Percentiles rank a stretch among this genome's conserved stretches.
phyloP scores from a whole-genome alignment of 2,113 vertebrate species.

The Tor tambroides region DNA sequence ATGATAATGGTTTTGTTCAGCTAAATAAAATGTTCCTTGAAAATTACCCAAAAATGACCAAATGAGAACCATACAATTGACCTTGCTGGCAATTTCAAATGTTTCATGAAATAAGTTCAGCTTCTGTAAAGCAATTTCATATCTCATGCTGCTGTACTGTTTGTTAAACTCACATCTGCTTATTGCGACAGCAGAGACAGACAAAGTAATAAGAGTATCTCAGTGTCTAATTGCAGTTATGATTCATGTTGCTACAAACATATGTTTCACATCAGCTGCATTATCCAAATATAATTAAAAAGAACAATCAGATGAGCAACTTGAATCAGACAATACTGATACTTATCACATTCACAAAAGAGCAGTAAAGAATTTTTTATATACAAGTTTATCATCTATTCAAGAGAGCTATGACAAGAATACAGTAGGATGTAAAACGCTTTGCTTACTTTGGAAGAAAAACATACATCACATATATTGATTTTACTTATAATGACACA shows the following conservation, averaged over 20 bases:
- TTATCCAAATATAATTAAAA: slow-evolving; percentile 16
- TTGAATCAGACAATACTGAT: neutral
- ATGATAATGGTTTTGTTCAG: too few relatives aligned
- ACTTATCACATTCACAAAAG: neutral
- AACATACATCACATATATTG: slow-evolving; percentile 16
- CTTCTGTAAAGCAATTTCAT: neutral
- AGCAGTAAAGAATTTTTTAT: neutral
- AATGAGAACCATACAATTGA: neutral
- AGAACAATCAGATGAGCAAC: slow-evolving; percentile 7
- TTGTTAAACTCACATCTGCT: neutral
- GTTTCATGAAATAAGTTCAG: neutral
- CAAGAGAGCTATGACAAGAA: neutral
- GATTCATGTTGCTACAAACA: neutral
- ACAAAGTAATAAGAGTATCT: neutral
- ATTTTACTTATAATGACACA: slow-evolving; percentile 5
- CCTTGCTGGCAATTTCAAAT: neutral
- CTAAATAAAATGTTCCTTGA: too few relatives aligned
- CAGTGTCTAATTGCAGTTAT: slow-evolving; percentile 13
- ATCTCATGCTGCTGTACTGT: neutral
- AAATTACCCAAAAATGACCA: neutral
- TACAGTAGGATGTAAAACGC: neutral
- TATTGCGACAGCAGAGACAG: neutral
- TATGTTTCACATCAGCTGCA: neutral
- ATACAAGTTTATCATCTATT: neutral
- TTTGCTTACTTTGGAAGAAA: neutral